Conservation (phyloP, 2,113 vertebrate genomes). For the Sialia sialis region DNA sequence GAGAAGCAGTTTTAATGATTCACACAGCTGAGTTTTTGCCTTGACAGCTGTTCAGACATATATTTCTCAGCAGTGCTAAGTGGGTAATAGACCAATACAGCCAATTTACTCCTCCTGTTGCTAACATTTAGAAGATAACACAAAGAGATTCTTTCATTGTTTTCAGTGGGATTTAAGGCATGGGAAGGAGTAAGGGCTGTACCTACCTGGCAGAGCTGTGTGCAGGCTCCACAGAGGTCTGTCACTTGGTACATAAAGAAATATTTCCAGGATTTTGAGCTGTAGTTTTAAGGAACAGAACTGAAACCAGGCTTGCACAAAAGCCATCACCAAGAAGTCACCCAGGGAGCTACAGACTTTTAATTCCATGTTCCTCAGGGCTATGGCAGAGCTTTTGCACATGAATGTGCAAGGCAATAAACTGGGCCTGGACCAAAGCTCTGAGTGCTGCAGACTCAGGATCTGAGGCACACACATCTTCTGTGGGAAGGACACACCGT, state of each 20-base stretch:
- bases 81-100: not conserved
- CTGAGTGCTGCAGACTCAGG: not conserved
- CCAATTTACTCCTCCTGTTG: not conserved
- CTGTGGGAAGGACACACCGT: not conserved
- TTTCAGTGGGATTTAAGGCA: not conserved
- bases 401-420: not conserved
- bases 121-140: not conserved
- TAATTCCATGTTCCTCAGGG: not conserved
- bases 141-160: not conserved
- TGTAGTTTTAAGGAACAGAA: not conserved
- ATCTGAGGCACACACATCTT: not conserved
- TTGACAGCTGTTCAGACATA: not conserved
- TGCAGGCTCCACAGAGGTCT: not conserved
- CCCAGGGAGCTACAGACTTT: not conserved
- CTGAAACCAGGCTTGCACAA: not conserved
- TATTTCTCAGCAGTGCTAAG: not conserved
- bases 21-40: not conserved
- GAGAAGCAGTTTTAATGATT: constrained; percentile 30
- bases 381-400: not conserved
- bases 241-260: not conserved
- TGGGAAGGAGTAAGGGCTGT: not conserved
- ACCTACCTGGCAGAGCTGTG: not conserved
- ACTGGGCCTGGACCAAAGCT: not conserved
- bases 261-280: not conserved
- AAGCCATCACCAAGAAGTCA: not conserved